These are phyloP conservation scores for Aspidiotus destructor DNA, from an alignment of 2,888 invertebrate genomes.

Conservation along the genomic window DNA sequence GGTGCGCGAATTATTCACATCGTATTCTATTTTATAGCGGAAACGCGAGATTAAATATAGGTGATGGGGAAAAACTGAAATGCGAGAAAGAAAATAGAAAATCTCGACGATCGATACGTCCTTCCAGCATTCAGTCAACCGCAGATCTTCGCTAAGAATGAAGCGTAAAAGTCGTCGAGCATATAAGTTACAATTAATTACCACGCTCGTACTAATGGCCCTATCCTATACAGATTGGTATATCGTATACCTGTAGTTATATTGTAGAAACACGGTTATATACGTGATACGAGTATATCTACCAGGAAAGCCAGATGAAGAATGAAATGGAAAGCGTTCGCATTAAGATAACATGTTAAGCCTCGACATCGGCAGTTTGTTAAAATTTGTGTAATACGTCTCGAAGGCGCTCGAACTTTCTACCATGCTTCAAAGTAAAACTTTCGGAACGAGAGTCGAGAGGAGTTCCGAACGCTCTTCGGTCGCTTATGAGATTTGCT, in stretches of 20 bases:
- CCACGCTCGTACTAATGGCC: background rate
- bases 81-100: background rate
- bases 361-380: constrained; percentile 23
- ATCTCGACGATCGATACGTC: background rate
- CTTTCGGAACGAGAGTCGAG: background rate
- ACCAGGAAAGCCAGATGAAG: constrained; percentile 9
- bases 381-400: constrained; percentile 28
- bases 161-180: too few relatives aligned
- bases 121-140: background rate
- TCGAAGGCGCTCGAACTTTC: constrained; percentile 19
- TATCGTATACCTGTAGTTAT: too few relatives aligned
- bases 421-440: constrained; percentile 18
- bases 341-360: constrained; percentile 26
- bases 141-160: constrained; percentile 1
- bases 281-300: background rate
- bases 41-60: too few relatives aligned
- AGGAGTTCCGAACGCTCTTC: background rate
- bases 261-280: too few relatives aligned
- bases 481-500: background rate
- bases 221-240: too few relatives aligned
- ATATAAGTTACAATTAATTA: constrained; percentile 26
- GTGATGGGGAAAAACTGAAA: background rate
- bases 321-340: constrained; percentile 19
- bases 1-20: constrained; percentile 11
- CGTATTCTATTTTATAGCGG: too few relatives aligned